Base-by-base conservation (phyloP, 2,888 invertebrate genomes). In the Leptogaster cylindrica region DNA sequence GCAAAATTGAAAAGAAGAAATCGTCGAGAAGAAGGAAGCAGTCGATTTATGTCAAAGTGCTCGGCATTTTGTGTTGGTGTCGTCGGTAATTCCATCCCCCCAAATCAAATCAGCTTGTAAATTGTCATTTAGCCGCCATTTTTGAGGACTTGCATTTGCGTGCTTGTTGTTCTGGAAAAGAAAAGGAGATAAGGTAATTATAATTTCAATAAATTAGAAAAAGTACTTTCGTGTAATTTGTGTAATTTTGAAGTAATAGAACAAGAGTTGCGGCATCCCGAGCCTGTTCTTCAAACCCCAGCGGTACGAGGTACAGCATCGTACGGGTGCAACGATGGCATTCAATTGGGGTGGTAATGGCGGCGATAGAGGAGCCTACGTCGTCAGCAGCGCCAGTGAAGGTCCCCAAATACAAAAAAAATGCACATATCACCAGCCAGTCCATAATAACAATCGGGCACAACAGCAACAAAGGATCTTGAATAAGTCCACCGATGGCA, bases 321-420 rank as follows among this genome's bases (percentile, higher is more conserved):
- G 71, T 75, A 79, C n/a, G n/a, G n/a, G n/a, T n/a, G n/a, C 72
- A 75, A 77, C 74, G 76, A 80, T 74, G 79, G 80, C 70, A 74
- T 73, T 73, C 55, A 80, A 74, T 71, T 75, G 77, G 68, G 70
- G 70, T 27, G 68, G 68, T 14, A 68, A 68, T 33, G 72, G 72
- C 46, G 77, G 77, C 61, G 79, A 77, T 36, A 78, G 78, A 25
- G 78, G 79, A 61, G 77, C 76, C 68, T 80, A 80, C 73, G 80
- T 80, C 46, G 76, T 76, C 58, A 78, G 78, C 33, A 78, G 78
- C 23, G 78, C 79, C 64, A 77, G 77, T 68, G 80, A 80, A 73
- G 80, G 80, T 67, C 80, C 80, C 73, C 80, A 80, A 72, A 80
- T 79, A 68, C 80, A 80, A 74, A 80, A 79, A 73, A 80, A 80